Conservation (phyloP, 2,113 vertebrate species). For the Syrmaticus mikado region DNA sequence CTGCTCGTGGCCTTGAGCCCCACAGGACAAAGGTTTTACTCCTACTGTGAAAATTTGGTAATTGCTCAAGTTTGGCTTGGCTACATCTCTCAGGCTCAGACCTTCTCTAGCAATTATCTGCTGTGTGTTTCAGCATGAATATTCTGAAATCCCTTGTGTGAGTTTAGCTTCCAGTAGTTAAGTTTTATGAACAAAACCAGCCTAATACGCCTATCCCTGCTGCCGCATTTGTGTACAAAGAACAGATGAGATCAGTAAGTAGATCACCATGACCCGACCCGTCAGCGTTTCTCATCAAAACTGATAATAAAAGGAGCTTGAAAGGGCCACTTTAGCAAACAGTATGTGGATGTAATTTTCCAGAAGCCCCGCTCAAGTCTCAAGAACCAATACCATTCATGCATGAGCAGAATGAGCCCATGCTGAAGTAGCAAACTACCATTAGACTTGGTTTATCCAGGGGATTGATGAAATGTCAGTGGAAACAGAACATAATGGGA, state of each 20-base stretch:
- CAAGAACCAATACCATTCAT: conserved; percentile 11
- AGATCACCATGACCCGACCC: conserved; percentile 17
- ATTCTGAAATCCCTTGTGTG: neutral
- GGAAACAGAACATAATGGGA: neutral
- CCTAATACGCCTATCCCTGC: neutral
- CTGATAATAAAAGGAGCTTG: conserved; percentile 34
- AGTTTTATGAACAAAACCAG: conserved; percentile 28
- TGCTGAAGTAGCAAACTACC: conserved; percentile 61
- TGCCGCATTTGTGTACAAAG: neutral
- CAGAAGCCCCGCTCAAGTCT: neutral
- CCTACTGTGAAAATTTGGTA: neutral
- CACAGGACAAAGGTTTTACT: neutral
- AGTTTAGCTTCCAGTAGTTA: conserved; percentile 21
- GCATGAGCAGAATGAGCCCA: conserved; percentile 43
- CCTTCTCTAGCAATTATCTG: conserved; percentile 14
- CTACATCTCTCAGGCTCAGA: neutral
- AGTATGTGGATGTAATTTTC: conserved; percentile 40
- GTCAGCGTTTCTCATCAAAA: conserved; percentile 33
- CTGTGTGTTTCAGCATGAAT: neutral
- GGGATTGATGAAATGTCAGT: neutral
- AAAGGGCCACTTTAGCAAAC: conserved; percentile 39
- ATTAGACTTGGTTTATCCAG: conserved; percentile 10
- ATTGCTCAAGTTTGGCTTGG: neutral
- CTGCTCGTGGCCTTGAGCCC: neutral
- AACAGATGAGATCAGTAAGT: conserved; percentile 28